Evolutionary conservation across 2,888 invertebrate genomes (phyloP), one percentile per base, ranked within the genome.

Genomic region (Epirrhoe tristata): DNA sequence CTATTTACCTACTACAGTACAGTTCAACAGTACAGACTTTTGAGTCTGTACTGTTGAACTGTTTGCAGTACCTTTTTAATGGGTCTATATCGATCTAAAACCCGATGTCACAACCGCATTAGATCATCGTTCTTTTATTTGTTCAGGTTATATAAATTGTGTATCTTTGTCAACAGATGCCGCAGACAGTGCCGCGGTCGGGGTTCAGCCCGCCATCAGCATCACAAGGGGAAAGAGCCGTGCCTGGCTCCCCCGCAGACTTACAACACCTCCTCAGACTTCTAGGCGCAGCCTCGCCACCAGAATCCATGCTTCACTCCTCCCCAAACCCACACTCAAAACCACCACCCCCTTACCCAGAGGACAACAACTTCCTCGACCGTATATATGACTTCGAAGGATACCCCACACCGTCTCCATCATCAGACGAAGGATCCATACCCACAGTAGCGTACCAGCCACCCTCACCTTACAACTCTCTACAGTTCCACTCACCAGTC

Each of bases 181-280:
- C 97, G 90, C 97, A 97, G 94, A 96, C 96, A 81, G 97, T 97
- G 80, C 97, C 97, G 66, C 95, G 96, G 79, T 96, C 96, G 81
- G 96, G 96, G 87, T 96, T 95, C 86, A 96, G 96, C 89, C 96
- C 96, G 78, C 95, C 96, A 74, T 96, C 96, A 85, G 96, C 97
- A 17, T 94, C 97, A 62, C 94, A 97, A 81, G 96, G 96, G 76
- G 94, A 94, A 86, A 88, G 93, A 75, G 94, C 95, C 67, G 94
- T 94, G 63, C 94, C 95, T 71, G 85, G 90, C 34, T 95, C 95
- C 46, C 94, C 94, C 24, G 91, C 94, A 70, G 94, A 86, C 80
- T 85, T 88, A 62, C 94, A 89, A 73, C 91, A 91, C 76, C 85
- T 94, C 70, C 87, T 91, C 77, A 90, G 89, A 74, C 88, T 90